Evolutionary conservation across 2,113 vertebrate genomes (phyloP).

Genomic region (Aix galericulata): DNA sequence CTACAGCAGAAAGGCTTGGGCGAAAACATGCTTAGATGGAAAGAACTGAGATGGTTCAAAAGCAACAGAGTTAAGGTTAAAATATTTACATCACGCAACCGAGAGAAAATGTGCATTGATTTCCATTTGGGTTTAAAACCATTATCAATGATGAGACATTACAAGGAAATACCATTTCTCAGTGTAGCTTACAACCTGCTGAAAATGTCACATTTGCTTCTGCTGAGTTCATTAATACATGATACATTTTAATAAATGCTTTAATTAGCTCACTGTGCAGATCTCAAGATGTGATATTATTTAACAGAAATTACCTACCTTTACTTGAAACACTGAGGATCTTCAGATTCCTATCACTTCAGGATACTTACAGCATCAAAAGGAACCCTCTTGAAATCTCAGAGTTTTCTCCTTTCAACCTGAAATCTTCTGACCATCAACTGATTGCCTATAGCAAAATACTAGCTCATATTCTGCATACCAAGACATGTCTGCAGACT

Average conservation of each 20-base stretch:
- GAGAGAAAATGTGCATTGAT: background rate
- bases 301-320: background rate
- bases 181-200: background rate
- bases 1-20: background rate
- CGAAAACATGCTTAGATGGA: background rate
- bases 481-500: background rate
- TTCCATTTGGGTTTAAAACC: background rate
- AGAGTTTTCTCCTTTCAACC: background rate
- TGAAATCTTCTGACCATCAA: background rate
- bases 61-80: background rate
- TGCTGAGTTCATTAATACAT: background rate
- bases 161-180: background rate
- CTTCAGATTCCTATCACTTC: background rate
- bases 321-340: background rate
- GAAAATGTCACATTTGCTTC: background rate
- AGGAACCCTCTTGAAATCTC: background rate
- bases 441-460: fast-evolving
- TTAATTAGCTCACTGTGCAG: background rate
- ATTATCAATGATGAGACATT: background rate
- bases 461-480: background rate
- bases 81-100: background rate
- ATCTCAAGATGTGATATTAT: background rate
- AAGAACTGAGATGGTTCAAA: background rate
- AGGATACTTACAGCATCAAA: background rate
- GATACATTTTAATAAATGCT: background rate